Base-by-base conservation (phyloP, 2,113 vertebrate species). In the Plectropomus leopardus region DNA sequence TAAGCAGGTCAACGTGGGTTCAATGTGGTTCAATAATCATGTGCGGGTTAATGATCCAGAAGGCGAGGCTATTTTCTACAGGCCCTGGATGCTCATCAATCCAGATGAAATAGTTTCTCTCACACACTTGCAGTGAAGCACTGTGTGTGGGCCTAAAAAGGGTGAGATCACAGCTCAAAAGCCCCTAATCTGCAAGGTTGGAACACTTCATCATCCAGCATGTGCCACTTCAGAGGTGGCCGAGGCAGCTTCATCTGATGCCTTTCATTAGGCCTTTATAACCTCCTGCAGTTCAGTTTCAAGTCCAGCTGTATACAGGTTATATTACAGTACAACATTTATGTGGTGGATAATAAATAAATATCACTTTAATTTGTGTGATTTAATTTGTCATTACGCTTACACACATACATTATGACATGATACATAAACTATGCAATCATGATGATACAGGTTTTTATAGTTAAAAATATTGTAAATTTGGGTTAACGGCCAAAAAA, bases 71-170 rank as follows among this genome's bases (percentile, higher is more conserved):
- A 19, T 21, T 58, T 57, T 76, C 8, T 61, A 14, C 5, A 76
- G 76, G 64, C 47, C 44, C 55, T 82, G 57, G 54, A 81, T 55
- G 34, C 67, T 69, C 75, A 89, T 75, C 80, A 71, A 65, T 84
- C 66, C n/a, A 65, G 74, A 80, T 57, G 13, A 71, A 63, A 70
- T 15, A 13, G 28, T 36, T 78, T 76, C 32, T 61, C 63, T 65
- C 71, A 66, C 65, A 78, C 66, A 53, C 21, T 40, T 48, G 19
- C 3, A 58, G 50, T 32, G 45, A 47, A 59, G 30, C 76, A 59
- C 73, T 63, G 86, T 89, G 88, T 95, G 89, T 93, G 92, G 90
- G 76, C 88, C 59, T 30, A 16, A 76, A 28, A 40, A 19, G 61
- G 64, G 55, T 79, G 80, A 77, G 77, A 78, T 76, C 72, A 71